A percentile compares a stretch with the other conserved stretches of the same genome.
phyloP scores from a whole-genome alignment of 2,113 vertebrate species.

The Nyctibius bracteatus region DNA sequence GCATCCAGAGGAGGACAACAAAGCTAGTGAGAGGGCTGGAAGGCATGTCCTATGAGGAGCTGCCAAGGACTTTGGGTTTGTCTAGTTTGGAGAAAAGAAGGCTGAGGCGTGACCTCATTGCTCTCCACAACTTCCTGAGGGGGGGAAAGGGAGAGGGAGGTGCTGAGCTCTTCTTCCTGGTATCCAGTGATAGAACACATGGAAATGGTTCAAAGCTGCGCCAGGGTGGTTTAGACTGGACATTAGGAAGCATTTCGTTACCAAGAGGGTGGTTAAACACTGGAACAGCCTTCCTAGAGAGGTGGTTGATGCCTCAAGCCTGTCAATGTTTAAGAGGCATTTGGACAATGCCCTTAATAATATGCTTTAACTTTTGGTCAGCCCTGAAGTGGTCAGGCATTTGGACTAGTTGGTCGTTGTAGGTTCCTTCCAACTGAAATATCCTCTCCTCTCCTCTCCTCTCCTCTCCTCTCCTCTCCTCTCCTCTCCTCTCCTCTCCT shows the following conservation, averaged over 20 bases:
- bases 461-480: not conserved
- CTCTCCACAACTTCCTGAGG: not conserved
- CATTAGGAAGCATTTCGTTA: not conserved
- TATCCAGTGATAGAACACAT: fast-evolving
- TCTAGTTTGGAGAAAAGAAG: not conserved
- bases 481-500: no score
- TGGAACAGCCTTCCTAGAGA: not conserved
- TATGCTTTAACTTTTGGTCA: not conserved
- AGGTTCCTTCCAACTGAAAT: not conserved
- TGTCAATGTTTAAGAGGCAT: not conserved
- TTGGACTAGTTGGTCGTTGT: not conserved
- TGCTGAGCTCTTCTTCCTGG: not conserved
- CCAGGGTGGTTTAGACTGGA: not conserved
- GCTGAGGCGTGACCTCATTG: not conserved
- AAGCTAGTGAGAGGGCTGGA: not conserved
- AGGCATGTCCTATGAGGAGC: not conserved
- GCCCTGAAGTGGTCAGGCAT: not conserved
- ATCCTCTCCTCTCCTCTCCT: not conserved
- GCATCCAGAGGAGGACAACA: not conserved
- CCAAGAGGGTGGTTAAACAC: not conserved
- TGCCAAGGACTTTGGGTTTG: not conserved
- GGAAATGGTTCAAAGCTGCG: not conserved
- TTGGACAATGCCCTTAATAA: not conserved
- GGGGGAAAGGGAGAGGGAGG: not conserved
- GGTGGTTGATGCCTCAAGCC: fast-evolving